Conservation (phyloP, 2,797 vertebrate genomes). For the Tenualosa ilisha region DNA sequence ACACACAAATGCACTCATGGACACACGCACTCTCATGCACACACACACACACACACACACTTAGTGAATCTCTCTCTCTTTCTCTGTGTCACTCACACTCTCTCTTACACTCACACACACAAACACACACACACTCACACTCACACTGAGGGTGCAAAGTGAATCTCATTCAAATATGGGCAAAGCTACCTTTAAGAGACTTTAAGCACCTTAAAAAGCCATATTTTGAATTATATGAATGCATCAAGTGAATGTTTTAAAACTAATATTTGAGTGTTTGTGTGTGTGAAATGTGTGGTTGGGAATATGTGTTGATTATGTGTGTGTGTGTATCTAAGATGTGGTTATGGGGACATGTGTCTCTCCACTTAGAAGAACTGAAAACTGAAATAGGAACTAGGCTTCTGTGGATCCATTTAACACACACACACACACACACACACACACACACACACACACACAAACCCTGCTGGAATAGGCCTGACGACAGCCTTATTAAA, state of each 20-base stretch:
- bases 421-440: conserved; percentile 15
- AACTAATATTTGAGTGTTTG: neutral
- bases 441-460: conserved; percentile 18
- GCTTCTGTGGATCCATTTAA: conserved; percentile 41
- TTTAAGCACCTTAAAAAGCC: too few relatives aligned
- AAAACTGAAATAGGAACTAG: conserved; percentile 72
- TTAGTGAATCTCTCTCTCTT: too few relatives aligned
- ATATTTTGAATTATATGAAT: too few relatives aligned
- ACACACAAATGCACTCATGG: neutral
- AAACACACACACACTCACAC: neutral
- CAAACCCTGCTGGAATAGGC: conserved; percentile 43
- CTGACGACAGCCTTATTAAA: conserved; percentile 50
- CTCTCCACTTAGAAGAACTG: conserved; percentile 45
- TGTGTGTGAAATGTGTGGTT: neutral
- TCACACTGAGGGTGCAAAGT: neutral
- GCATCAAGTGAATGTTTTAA: too few relatives aligned
- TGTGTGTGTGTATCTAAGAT: conserved; percentile 40
- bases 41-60: too few relatives aligned
- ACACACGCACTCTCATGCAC: too few relatives aligned
- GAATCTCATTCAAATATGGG: neutral
- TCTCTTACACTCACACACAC: neutral
- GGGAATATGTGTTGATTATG: conserved; percentile 14
- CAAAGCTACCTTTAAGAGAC: too few relatives aligned
- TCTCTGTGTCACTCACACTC: too few relatives aligned
- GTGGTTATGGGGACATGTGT: conserved; percentile 41